Evolutionary conservation across 2,113 vertebrate genomes (phyloP).

Genomic region (Oreotrochilus melanogaster): DNA sequence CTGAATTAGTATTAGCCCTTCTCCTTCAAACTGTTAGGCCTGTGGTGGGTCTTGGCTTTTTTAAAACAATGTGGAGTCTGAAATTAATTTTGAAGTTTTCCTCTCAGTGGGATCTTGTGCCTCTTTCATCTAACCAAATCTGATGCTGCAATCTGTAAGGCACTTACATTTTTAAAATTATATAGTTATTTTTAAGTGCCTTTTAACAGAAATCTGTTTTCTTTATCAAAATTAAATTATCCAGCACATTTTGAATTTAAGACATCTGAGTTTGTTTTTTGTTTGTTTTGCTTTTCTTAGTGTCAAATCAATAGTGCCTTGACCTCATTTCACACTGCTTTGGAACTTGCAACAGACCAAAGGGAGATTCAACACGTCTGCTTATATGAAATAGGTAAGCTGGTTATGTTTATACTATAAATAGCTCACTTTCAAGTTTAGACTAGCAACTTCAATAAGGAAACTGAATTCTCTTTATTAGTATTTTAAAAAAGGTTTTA

Average conservation of each 20-base stretch:
- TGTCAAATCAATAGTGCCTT: conserved; percentile 99
- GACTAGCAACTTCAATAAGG: neutral
- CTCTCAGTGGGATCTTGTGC: neutral
- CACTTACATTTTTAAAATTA: neutral
- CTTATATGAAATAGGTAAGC: conserved; percentile 96
- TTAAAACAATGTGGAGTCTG: neutral
- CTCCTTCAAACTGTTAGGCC: neutral
- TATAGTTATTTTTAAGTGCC: neutral
- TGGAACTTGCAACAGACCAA: conserved; percentile 96
- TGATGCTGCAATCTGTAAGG: neutral
- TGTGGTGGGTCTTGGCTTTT: neutral
- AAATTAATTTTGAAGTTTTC: neutral
- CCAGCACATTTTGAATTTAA: neutral
- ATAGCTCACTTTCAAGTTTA: neutral
- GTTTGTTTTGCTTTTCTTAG: conserved; percentile 70
- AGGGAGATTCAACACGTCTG: conserved; percentile 98
- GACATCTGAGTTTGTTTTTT: neutral
- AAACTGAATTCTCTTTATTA: neutral
- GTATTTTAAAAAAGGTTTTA: neutral
- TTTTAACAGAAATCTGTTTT: neutral
- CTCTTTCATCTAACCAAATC: neutral
- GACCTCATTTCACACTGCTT: conserved; percentile 94
- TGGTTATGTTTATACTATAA: neutral
- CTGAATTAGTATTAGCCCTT: neutral
- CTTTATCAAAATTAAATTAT: neutral